Evolutionary conservation across 2,113 vertebrate genomes (phyloP).

Genomic region (Anhinga anhinga): DNA sequence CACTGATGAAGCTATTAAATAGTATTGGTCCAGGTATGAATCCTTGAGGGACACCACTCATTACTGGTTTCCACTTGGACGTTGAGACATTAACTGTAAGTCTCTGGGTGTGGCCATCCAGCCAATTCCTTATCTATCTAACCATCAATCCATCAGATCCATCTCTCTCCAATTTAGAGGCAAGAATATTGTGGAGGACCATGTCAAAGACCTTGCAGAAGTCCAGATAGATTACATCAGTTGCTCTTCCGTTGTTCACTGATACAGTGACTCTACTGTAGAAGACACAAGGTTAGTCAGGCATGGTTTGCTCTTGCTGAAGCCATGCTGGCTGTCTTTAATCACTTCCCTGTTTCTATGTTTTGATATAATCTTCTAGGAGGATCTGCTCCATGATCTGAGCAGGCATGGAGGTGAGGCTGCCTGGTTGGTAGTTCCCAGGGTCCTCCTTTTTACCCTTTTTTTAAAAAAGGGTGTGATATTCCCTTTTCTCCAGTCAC

Average conservation of each 20-base stretch:
- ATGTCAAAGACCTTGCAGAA: not conserved
- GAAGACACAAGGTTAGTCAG: not conserved
- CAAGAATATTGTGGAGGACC: not conserved
- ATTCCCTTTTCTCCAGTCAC: not conserved
- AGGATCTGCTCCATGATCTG: not conserved
- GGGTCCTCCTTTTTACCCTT: too few relatives aligned
- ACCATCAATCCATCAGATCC: too few relatives aligned
- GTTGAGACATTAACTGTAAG: not conserved
- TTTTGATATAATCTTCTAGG: not conserved
- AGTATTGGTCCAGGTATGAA: too few relatives aligned
- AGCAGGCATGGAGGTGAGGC: not conserved
- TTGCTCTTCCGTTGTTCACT: not conserved
- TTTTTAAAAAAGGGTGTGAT: not conserved
- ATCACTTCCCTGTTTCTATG: not conserved
- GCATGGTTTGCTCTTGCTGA: not conserved
- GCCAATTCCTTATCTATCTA: not conserved
- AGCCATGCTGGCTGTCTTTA: not conserved
- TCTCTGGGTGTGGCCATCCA: not conserved
- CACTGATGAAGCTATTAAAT: not conserved
- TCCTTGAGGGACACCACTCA: accelerated
- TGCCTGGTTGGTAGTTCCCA: too few relatives aligned
- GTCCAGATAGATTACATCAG: not conserved
- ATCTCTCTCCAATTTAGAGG: not conserved
- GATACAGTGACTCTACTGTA: too few relatives aligned
- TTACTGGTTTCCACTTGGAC: not conserved